Evolutionary conservation across 2,888 invertebrate species (phyloP).

Genomic region (Himalopsyche tibetana): DNA sequence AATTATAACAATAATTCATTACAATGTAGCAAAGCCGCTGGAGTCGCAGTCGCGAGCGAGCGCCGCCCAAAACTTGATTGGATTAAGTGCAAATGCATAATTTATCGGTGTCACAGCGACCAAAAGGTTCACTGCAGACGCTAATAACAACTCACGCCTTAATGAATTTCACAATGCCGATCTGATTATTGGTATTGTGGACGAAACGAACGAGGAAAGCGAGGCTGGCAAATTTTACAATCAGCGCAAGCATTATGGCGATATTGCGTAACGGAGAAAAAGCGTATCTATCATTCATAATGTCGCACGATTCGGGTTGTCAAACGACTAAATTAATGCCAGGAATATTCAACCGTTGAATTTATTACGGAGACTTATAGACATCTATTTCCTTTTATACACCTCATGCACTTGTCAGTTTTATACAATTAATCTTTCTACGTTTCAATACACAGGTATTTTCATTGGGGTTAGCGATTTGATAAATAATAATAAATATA

Average conservation of each 20-base stretch:
- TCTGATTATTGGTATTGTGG: conserved; percentile 32
- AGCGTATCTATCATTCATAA: conserved; percentile 12
- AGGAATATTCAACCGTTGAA: background rate
- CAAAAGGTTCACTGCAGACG: conserved; percentile 23
- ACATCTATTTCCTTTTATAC: too few species aligned
- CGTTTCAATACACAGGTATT: too few species aligned
- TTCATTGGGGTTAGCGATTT: too few species aligned
- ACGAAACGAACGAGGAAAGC: conserved; percentile 7
- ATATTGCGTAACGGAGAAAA: conserved; percentile 6
- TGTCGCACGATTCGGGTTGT: conserved; percentile 2
- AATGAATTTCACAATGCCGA: conserved; percentile 31
- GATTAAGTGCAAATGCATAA: conserved; percentile 38
- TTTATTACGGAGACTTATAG: too few species aligned
- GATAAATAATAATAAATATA: too few species aligned
- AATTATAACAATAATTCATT: conserved; percentile 21
- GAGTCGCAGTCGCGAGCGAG: background rate
- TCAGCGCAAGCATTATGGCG: background rate
- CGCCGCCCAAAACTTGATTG: conserved; percentile 25
- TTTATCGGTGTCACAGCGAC: conserved; percentile 23
- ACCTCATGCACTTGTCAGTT: too few species aligned
- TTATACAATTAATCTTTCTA: too few species aligned
- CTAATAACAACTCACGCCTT: background rate
- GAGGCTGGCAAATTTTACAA: background rate
- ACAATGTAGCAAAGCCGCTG: background rate
- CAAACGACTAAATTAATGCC: background rate